phyloP scores from a whole-genome alignment of 35 echinoderm and acorn worm species.

The Holothuria glaberrima region DNA sequence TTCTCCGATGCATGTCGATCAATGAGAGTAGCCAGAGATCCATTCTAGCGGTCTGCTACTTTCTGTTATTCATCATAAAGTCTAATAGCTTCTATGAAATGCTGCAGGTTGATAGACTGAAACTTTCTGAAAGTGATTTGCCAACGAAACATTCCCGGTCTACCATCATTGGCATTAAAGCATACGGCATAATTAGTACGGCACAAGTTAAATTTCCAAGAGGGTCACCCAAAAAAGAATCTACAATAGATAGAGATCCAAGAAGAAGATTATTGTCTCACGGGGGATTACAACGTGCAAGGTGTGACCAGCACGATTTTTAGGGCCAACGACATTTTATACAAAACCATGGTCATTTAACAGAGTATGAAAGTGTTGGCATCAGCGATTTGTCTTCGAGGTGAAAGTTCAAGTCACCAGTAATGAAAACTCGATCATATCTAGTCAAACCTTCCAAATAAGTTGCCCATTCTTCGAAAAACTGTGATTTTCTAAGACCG shows the following conservation, averaged over 20 bases:
- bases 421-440: background rate
- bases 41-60: too few relatives aligned
- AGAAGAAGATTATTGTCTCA: background rate
- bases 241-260: background rate
- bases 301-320: background rate
- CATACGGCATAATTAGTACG: background rate
- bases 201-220: slow-evolving; percentile 1
- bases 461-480: background rate
- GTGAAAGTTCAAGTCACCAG: slow-evolving; percentile 13
- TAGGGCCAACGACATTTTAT: too few relatives aligned
- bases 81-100: too few relatives aligned
- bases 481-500: too few relatives aligned
- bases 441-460: background rate
- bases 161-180: background rate
- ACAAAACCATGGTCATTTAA: slow-evolving; percentile 8
- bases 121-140: too few relatives aligned
- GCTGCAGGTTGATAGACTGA: too few relatives aligned
- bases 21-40: too few relatives aligned
- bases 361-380: background rate
- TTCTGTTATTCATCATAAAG: too few relatives aligned
- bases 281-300: too few relatives aligned
- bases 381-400: background rate
- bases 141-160: too few relatives aligned
- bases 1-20: too few relatives aligned
- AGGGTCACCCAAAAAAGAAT: background rate